These are phyloP conservation scores for Cynopterus sphinx DNA, from an alignment of 2,797 vertebrate species.

Conservation along the genomic window DNA sequence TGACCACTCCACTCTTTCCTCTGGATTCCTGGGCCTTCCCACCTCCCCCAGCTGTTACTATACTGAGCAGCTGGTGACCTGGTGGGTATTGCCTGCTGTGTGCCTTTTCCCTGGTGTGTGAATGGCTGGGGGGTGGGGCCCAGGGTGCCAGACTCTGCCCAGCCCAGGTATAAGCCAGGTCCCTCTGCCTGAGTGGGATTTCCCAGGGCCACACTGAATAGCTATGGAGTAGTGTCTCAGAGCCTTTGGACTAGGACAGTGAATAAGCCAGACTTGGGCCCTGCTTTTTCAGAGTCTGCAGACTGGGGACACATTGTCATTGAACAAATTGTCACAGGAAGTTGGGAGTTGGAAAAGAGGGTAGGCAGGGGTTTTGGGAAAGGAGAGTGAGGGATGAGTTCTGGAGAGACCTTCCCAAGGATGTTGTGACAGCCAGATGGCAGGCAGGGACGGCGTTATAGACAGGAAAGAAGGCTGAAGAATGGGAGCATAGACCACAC, in stretches of 20 bases:
- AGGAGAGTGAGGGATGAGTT: background rate
- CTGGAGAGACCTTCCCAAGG: background rate
- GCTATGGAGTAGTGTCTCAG: background rate
- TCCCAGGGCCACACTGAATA: background rate
- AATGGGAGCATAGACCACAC: too few relatives aligned
- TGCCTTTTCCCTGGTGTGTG: constrained; percentile 71
- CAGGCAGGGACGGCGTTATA: rapidly evolving
- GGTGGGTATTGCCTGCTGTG: constrained; percentile 86
- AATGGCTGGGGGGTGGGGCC: constrained; percentile 23
- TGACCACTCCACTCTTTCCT: constrained; percentile 78
- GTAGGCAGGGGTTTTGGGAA: background rate
- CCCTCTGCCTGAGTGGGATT: background rate
- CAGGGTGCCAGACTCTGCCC: background rate
- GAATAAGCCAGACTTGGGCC: background rate
- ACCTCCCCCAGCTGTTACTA: constrained; percentile 86
- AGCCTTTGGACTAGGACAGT: background rate
- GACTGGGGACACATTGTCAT: background rate
- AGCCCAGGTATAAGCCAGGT: background rate
- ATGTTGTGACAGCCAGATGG: background rate
- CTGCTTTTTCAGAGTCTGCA: background rate
- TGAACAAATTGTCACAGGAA: background rate
- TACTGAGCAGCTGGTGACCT: constrained; percentile 85
- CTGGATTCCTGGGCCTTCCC: constrained; percentile 81
- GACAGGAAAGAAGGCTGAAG: background rate
- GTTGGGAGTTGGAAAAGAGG: background rate